Evolutionary conservation across 2,797 vertebrate species (phyloP).

Genomic region (Staurois parvus): DNA sequence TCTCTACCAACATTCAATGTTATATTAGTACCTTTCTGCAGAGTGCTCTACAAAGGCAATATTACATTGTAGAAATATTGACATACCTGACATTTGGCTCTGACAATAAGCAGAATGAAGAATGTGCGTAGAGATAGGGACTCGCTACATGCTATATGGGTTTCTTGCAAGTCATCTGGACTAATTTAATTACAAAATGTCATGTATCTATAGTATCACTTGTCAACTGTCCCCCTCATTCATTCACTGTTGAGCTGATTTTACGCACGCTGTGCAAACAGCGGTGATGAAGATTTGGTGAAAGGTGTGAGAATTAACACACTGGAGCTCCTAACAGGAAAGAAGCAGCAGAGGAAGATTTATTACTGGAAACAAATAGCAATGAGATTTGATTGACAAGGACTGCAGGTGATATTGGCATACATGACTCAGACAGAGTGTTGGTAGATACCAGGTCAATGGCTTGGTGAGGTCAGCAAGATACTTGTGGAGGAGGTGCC

Average conservation of each 20-base stretch:
- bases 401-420: conserved; percentile 36
- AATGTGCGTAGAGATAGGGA: conserved; percentile 18
- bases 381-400: conserved; percentile 56
- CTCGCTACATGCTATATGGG: not conserved
- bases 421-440: conserved; percentile 27
- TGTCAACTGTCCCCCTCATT: not conserved
- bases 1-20: too few species aligned
- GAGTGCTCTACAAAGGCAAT: not conserved
- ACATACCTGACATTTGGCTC: conserved; percentile 17
- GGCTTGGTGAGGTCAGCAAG: conserved; percentile 38
- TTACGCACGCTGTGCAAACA: conserved; percentile 14
- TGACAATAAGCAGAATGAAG: not conserved
- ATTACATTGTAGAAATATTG: conserved; percentile 25
- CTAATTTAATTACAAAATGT: conserved; percentile 44
- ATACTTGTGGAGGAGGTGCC: conserved; percentile 65
- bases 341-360: conserved; percentile 2
- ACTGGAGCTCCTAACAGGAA: not conserved
- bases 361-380: conserved; percentile 51
- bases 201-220: conserved; percentile 27
- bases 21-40: too few species aligned
- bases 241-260: not conserved
- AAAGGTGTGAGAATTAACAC: conserved; percentile 49
- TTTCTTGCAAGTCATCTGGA: not conserved
- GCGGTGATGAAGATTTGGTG: conserved; percentile 54
- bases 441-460: conserved; percentile 18